Base-by-base conservation (phyloP, 2,888 invertebrate species). In the Pediacus dermestoides region DNA sequence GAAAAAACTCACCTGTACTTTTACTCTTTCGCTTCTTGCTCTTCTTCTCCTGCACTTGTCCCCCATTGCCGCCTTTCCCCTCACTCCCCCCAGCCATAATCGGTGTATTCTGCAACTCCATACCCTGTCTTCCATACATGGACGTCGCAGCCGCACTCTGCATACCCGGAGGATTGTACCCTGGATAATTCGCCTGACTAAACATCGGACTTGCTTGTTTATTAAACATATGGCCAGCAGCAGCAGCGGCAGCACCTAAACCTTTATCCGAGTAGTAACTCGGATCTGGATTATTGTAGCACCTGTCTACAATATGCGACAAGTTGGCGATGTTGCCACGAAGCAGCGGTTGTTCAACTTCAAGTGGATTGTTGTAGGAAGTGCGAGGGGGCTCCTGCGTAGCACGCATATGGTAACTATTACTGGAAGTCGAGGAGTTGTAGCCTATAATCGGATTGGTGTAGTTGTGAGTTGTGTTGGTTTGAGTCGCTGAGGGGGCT, bases 231-330 rank as follows among this genome's bases (percentile, higher is more conserved):
- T 60, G 60, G n/a, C 21, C 21, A 6, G 21, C 21, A 6, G 21
- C n/a, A n/a, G n/a, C n/a, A n/a, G 57, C 58, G 18, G 63, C 48
- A 3, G 59, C 40, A 7, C 60, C 39, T 23, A 66, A 37, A 13
- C 57, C 58, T 48, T 69, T 70, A 34, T 70, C 70, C 1, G 54
- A 46, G 46, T 69, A 70, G 35, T 75, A 68, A 10, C 74, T 57
- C 6, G 73, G 61, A 46, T 73, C 73, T 34, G 45, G 46, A 61
- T 57, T 75, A 7, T 6, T n/a, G n/a, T 18, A 18, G 14, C 28
- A 28, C 27, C 79, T 65, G 53, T 80, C 80, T 28, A 79, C 69
- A 64, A 80, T 77, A 63, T 78, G 79, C 8, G 78, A 74, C 41
- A 79, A 68, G 58, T 74, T 77, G 3, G 76, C 72, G 40, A 79